Base-by-base conservation (phyloP, 2,113 vertebrate species). In the Protobothrops flavoviridis region DNA sequence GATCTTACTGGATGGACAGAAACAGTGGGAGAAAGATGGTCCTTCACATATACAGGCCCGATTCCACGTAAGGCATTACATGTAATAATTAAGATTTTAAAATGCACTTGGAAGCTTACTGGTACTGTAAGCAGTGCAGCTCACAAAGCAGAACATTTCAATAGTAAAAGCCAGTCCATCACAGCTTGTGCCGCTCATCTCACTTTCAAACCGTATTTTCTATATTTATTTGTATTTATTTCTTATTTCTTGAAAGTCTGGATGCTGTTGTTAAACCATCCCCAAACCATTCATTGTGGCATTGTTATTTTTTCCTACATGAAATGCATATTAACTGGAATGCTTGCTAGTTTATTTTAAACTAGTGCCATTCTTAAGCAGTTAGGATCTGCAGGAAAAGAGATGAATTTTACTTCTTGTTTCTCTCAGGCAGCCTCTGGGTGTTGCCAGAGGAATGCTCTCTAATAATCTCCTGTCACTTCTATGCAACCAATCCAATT, bases 381-480 rank as follows among this genome's bases (percentile, higher is more conserved):
- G n/a, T 57, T 64, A 45, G 61, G 11, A 52, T 92, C 21, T 52
- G 45, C 24, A 59, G 81, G 26, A 85, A 81, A 85, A 87, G 55
- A 69, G 29, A 87, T 13, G 23, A 26, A 53, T 23, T 88, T 88
- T 69, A 52, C 45, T 57, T 88, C 81, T 91, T 48, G 12, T 29
- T 39, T 81, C 81, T 88, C 48, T 88, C 50, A 53, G 91, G 57
- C 56, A 87, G 53, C 85, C 91, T 88, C 85, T 53, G 64, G 48
- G 86, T 81, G 11, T 92, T 69, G 57, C 85, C n/a, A 43, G 86
- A 88, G 86, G 91, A 39, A 69, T 88, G 57, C 29, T 69, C 57
- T 88, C 20, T 92, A 88, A 92, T 92, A 39, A 88, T 92, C 48
- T 88, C 57, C 45, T 52, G 87, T 50, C n/a, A 53, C 29, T 88